Base-by-base conservation (phyloP, 2,797 vertebrate genomes). In the Adelosebastes latens region DNA sequence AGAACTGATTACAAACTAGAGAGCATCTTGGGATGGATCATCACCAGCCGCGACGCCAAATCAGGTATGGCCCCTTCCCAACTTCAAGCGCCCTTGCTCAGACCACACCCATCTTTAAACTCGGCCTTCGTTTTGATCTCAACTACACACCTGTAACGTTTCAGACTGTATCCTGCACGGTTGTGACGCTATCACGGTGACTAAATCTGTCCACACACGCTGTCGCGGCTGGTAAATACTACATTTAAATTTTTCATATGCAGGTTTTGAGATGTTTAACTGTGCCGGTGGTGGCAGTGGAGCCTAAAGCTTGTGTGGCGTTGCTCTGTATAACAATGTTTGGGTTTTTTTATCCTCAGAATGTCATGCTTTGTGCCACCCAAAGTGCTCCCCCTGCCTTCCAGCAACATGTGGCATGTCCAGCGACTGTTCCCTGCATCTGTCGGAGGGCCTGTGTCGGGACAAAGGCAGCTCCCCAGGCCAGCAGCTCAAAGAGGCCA, bases 361-460 rank as follows among this genome's bases (percentile, higher is more conserved):
- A 82, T 99, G 98, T 92, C 98, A 99, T 72, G 97, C 99, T 85
- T 95, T 99, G 96, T 99, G 98, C 93, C 98, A 99, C 87, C 98
- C 98, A 56, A 99, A 99, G 94, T 99, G 98, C 92, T 99, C 98
- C 18, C 95, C 98, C 65, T 99, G 97, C 96, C 96, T 99, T 91
- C 97, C 98, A 70, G 97, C 98, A 72, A 99, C 98, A 29, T 99
- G 98, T 20, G 98, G 98, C 77, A 96, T 99, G 94, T 97, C 98
- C 71, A 95, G 97, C 1, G 98, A 99, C 87, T 98, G 98, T 12
- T 97, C 97, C 72, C 95, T 96, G 3, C 98, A 99, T 86, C 96
- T 99, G 93, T 96, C 96, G 0, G 98, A 99, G 89, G 97, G 96
- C 0, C 95, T 97, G 93, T 97, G 97, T 91, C 96, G 98, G 25